Percentiles rank a stretch among this genome's conserved stretches.
phyloP scores from a whole-genome alignment of 23 tunicate genomes.

The Aplidium turbinatum region DNA sequence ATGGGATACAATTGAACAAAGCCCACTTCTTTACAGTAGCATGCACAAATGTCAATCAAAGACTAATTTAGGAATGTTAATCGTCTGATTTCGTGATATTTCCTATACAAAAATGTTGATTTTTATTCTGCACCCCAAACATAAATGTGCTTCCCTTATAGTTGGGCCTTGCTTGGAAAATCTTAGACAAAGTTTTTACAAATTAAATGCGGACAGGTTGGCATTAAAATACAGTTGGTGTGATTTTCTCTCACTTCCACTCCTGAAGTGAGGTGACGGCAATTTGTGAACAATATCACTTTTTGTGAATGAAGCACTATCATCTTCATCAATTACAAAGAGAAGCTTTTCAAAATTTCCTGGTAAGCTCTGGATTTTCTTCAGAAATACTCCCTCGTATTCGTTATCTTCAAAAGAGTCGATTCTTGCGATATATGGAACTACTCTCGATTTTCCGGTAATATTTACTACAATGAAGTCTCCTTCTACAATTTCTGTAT shows the following conservation, averaged over 20 bases:
- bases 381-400: slow-evolving; percentile 4
- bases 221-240: neutral
- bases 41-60: too few relatives aligned
- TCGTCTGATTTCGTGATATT: too few relatives aligned
- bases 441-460: slow-evolving; percentile 14
- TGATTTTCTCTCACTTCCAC: neutral
- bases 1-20: too few relatives aligned
- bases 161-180: too few relatives aligned
- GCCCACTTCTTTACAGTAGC: too few relatives aligned
- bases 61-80: too few relatives aligned
- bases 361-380: slow-evolving; percentile 6
- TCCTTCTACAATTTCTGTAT: slow-evolving; percentile 27
- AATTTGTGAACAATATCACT: slow-evolving; percentile 7
- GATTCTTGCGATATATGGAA: neutral
- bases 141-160: too few relatives aligned
- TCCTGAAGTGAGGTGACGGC: neutral
- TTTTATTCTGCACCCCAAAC: too few relatives aligned
- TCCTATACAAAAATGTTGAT: too few relatives aligned
- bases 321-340: slow-evolving; percentile 20
- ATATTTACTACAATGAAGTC: slow-evolving; percentile 9
- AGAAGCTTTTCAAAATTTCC: slow-evolving; percentile 5
- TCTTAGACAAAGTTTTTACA: slow-evolving; percentile 3
- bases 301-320: slow-evolving; percentile 6
- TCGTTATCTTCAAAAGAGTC: slow-evolving; percentile 14
- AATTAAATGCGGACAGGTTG: neutral